Percentiles rank a stretch among this genome's conserved stretches.
These are phyloP conservation scores for Malurus melanocephalus DNA, from an alignment of 2,113 vertebrate species.

Conservation along the genomic window DNA sequence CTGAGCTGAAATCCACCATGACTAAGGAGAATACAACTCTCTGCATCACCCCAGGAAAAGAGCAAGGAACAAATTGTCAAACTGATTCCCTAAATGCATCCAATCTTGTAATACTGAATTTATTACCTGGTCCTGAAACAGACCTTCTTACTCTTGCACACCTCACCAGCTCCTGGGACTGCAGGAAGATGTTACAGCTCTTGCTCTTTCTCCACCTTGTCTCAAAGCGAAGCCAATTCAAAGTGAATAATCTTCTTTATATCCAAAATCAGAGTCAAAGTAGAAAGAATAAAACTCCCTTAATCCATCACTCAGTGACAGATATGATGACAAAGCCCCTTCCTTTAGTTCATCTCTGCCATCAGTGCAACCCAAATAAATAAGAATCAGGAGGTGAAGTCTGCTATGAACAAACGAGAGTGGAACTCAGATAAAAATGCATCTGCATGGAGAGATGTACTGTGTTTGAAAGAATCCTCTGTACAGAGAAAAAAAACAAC, in stretches of 20 bases:
- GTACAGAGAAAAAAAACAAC: not conserved
- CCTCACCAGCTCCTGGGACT: not conserved
- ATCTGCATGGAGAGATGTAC: not conserved
- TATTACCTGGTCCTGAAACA: not conserved
- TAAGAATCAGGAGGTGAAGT: not conserved
- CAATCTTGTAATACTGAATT: not conserved
- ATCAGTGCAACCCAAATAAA: not conserved
- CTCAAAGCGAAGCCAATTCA: not conserved
- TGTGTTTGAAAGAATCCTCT: not conserved
- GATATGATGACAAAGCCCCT: not conserved
- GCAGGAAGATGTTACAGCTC: not conserved
- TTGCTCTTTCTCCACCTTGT: not conserved
- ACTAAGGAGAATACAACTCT: not conserved
- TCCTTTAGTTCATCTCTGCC: not conserved
- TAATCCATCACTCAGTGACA: not conserved
- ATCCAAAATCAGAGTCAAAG: not conserved
- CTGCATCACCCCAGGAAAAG: not conserved
- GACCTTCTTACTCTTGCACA: not conserved
- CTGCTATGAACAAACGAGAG: not conserved
- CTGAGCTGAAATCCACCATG: conserved; percentile 3
- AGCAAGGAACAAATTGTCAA: not conserved
- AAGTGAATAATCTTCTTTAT: not conserved
- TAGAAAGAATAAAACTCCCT: not conserved
- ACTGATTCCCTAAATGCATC: not conserved
- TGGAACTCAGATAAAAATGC: not conserved